Percentiles rank a stretch among this genome's conserved stretches.
Conservation (phyloP, 2,797 vertebrate genomes). For the Anas bahamensis region DNA sequence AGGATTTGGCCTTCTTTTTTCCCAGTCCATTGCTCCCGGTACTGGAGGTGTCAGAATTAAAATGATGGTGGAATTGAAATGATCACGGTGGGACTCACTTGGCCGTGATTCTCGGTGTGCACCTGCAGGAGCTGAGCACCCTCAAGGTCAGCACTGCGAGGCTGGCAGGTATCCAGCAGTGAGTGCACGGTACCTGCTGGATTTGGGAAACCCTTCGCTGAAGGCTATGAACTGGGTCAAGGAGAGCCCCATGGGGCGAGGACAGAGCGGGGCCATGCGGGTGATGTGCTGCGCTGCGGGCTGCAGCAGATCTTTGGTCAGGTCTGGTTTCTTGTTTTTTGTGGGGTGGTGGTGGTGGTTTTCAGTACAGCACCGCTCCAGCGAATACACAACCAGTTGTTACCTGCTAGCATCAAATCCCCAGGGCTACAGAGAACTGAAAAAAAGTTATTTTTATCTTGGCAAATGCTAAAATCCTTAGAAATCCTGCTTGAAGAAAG, state of each 20-base stretch:
- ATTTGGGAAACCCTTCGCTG: not conserved
- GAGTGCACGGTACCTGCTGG: not conserved
- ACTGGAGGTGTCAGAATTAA: not conserved
- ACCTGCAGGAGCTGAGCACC: accelerated
- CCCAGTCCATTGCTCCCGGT: not conserved
- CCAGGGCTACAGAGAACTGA: not conserved
- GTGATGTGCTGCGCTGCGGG: too few relatives aligned
- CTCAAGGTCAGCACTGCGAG: not conserved
- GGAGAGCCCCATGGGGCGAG: not conserved
- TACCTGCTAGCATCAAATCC: not conserved
- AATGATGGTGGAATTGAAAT: not conserved
- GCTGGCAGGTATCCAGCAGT: not conserved
- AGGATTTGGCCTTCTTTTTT: not conserved
- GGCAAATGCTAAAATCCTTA: not conserved
- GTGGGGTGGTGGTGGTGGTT: not conserved
- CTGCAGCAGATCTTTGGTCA: not conserved
- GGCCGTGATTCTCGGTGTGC: not conserved
- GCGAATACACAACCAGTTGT: not conserved
- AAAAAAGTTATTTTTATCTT: not conserved
- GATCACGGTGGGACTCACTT: not conserved
- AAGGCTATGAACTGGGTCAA: not conserved
- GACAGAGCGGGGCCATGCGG: accelerated
- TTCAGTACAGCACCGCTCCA: not conserved
- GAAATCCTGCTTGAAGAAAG: not conserved
- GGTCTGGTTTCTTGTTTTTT: not conserved